Evolutionary conservation across 2,113 vertebrate genomes (phyloP).

Genomic region (Todiramphus chloris): DNA sequence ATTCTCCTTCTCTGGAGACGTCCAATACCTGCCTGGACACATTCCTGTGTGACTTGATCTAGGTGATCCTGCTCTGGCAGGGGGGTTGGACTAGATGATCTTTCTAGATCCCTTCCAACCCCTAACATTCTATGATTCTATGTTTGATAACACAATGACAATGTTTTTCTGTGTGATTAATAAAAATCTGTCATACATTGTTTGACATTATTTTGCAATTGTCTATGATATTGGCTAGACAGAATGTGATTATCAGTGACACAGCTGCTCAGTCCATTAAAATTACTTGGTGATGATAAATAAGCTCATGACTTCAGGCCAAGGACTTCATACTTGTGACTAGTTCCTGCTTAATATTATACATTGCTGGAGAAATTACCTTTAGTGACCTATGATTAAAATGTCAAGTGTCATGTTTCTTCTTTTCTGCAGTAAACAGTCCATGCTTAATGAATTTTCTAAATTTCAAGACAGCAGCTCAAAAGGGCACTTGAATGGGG

Average conservation of each 20-base stretch:
- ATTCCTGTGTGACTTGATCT: too few relatives aligned
- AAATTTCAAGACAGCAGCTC: neutral
- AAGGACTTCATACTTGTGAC: neutral
- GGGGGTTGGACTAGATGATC: too few relatives aligned
- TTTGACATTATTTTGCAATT: neutral
- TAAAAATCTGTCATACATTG: neutral
- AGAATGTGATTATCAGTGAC: neutral
- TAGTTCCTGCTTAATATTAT: neutral
- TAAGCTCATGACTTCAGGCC: neutral
- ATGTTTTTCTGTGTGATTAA: neutral
- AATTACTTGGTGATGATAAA: neutral
- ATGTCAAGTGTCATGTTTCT: neutral
- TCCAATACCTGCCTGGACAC: too few relatives aligned
- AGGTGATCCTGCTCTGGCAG: too few relatives aligned
- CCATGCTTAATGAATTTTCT: neutral
- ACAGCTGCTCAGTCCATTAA: neutral
- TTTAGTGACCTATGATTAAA: constrained; percentile 37
- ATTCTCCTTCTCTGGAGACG: too few relatives aligned
- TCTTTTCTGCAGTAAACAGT: neutral
- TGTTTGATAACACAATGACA: neutral
- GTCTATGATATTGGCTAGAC: neutral
- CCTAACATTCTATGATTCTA: too few relatives aligned
- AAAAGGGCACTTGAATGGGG: neutral
- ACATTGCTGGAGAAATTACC: neutral
- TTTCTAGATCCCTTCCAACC: too few relatives aligned